Percentiles rank a stretch among this genome's conserved stretches.
These are phyloP conservation scores for Fregetta grallaria DNA, from an alignment of 2,113 vertebrate species.

Conservation along the genomic window DNA sequence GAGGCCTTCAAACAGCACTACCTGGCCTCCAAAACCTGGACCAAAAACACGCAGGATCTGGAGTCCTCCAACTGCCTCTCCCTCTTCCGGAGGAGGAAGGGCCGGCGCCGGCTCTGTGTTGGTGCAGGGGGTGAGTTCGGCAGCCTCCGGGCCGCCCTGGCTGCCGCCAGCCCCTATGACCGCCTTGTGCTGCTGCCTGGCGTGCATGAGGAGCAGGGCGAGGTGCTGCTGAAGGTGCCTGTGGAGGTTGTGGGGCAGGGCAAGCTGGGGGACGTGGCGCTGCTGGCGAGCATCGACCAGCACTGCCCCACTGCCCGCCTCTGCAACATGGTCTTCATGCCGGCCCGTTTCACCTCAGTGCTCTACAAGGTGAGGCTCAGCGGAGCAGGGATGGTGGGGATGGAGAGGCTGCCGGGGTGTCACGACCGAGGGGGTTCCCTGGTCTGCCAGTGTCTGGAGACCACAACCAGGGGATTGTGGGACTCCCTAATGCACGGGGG, in stretches of 20 bases:
- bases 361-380: constrained; percentile 83
- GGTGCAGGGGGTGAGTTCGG: constrained; percentile 77
- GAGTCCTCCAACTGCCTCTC: constrained; percentile 83
- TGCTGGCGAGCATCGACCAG: constrained; percentile 87
- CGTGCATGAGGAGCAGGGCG: constrained; percentile 84
- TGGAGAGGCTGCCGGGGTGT: rapidly evolving
- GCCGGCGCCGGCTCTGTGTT: constrained; percentile 77
- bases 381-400: rapidly evolving
- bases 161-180: constrained; percentile 78
- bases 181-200: constrained; percentile 81
- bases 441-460: rapidly evolving
- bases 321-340: constrained; percentile 88
- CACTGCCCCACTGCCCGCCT: constrained; percentile 84
- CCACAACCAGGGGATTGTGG: rapidly evolving
- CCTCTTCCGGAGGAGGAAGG: constrained; percentile 81
- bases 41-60: constrained; percentile 77
- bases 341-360: constrained; percentile 84
- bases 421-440: rapidly evolving
- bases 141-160: constrained; percentile 81
- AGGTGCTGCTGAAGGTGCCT: constrained; percentile 83
- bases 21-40: constrained; percentile 83
- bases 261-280: constrained; percentile 78
- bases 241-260: constrained; percentile 85
- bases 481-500: rapidly evolving
- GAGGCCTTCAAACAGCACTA: constrained; percentile 85